Evolutionary conservation across 2,797 vertebrate genomes (phyloP).

Genomic region (Oophaga sylvatica): DNA sequence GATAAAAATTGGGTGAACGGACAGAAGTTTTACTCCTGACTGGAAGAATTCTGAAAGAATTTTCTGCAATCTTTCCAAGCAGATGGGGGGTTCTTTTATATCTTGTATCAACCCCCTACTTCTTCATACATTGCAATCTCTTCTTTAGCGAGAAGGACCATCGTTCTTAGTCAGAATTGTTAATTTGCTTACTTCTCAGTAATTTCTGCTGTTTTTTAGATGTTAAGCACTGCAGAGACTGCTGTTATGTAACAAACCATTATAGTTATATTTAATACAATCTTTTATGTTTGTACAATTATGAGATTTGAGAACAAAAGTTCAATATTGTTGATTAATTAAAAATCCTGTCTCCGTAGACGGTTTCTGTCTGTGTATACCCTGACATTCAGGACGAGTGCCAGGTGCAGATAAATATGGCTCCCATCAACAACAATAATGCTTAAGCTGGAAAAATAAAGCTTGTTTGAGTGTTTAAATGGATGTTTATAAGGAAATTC

Average conservation of each 20-base stretch:
- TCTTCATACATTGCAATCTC: no score
- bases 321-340: slow-evolving; percentile 35
- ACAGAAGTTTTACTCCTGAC: slow-evolving; percentile 8
- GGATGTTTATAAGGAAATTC: slow-evolving; percentile 22
- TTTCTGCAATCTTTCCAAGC: background rate
- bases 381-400: slow-evolving; percentile 34
- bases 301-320: background rate
- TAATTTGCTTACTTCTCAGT: no score
- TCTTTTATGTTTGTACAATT: slow-evolving; percentile 6
- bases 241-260: no score
- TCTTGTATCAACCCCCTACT: no score
- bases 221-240: no score
- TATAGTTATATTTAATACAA: background rate
- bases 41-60: background rate
- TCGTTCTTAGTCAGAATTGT: no score
- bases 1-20: slow-evolving; percentile 45
- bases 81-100: background rate
- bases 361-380: slow-evolving; percentile 33
- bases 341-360: slow-evolving; percentile 12
- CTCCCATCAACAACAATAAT: slow-evolving; percentile 38
- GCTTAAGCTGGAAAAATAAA: slow-evolving; percentile 54
- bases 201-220: no score
- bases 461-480: slow-evolving; percentile 21
- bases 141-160: no score
- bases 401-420: slow-evolving; percentile 48